phyloP scores from a whole-genome alignment of 2,113 vertebrate genomes.

The Bubo bubo region DNA sequence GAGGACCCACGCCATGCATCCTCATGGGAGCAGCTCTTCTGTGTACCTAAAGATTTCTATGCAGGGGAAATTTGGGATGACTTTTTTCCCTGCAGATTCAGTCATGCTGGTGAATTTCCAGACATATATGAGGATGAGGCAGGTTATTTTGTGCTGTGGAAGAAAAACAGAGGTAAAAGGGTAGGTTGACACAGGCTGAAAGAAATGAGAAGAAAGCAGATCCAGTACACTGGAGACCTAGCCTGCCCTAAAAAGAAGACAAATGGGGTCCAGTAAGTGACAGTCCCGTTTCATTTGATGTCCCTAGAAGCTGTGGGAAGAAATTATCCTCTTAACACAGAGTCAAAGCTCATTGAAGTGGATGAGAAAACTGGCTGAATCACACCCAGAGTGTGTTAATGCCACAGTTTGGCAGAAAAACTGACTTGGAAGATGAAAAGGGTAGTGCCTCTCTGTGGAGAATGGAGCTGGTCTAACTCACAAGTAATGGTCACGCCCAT shows the following conservation, averaged over 20 bases:
- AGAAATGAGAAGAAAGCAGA: not conserved
- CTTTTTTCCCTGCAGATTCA: not conserved
- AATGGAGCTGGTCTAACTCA: not conserved
- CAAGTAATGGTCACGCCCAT: not conserved
- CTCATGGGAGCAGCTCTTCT: not conserved
- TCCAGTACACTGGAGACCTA: not conserved
- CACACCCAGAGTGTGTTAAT: not conserved
- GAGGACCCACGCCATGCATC: not conserved
- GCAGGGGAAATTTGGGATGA: not conserved
- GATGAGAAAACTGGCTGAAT: constrained; percentile 1
- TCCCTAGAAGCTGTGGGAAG: not conserved
- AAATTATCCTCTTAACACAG: not conserved
- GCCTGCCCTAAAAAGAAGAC: not conserved
- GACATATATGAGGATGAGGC: not conserved
- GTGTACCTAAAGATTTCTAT: not conserved
- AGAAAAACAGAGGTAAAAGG: not conserved
- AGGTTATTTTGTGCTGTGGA: not conserved
- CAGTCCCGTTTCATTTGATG: not conserved
- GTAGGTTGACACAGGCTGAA: not conserved
- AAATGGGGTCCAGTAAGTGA: not conserved
- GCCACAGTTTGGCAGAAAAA: not conserved
- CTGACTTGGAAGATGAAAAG: not conserved
- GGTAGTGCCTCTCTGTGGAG: not conserved
- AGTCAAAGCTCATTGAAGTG: not conserved
- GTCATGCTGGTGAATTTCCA: not conserved